phyloP scores from a whole-genome alignment of 2,888 invertebrate species.

The Scelioninae gen. 2 region DNA sequence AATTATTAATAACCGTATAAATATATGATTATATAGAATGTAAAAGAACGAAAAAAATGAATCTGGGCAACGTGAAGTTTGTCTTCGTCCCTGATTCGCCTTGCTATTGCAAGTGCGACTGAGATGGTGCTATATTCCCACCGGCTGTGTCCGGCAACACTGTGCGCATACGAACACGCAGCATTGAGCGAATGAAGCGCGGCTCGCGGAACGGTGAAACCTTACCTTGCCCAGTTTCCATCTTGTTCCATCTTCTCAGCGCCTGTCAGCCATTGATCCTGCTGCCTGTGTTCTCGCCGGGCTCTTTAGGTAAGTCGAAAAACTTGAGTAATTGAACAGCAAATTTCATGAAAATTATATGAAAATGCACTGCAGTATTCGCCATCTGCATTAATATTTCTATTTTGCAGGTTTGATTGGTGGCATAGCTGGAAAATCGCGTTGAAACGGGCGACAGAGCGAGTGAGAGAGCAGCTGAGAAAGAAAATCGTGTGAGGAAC shows the following conservation, averaged over 20 bases:
- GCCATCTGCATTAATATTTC: neutral
- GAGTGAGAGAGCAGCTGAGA: constrained; percentile 28
- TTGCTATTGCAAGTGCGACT: no score
- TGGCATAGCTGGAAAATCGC: constrained; percentile 18
- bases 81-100: no score
- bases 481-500: constrained; percentile 33
- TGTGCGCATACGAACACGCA: constrained; percentile 41
- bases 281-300: constrained; percentile 70
- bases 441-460: constrained; percentile 16
- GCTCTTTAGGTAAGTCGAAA: constrained; percentile 66
- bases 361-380: no score
- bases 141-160: constrained; percentile 4
- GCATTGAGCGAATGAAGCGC: constrained; percentile 38
- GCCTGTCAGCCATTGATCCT: constrained; percentile 73
- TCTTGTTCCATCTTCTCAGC: constrained; percentile 73
- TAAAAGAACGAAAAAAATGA: no score
- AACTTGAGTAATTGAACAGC: no score
- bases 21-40: no score
- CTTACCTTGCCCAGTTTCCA: constrained; percentile 66
- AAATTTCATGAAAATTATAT: no score
- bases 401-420: constrained; percentile 47
- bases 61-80: no score
- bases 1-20: no score
- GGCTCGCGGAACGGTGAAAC: constrained; percentile 20
- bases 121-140: no score